Conservation (phyloP, 2,113 vertebrate species). For the Siphamia tubifer region DNA sequence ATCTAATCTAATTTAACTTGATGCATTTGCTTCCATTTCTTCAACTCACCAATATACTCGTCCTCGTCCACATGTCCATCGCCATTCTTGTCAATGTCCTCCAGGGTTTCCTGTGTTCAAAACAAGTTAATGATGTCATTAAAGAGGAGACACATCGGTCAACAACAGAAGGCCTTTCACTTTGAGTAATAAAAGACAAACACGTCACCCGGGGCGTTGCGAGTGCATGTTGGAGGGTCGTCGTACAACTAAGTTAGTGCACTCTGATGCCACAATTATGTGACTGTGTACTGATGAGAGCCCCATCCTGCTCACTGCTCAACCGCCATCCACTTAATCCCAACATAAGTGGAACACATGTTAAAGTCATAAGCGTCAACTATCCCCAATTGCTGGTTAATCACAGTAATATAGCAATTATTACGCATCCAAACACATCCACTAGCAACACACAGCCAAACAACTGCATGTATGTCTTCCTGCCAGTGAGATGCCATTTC, state of each 20-base stretch:
- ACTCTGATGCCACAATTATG: constrained; percentile 23
- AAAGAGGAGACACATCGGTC: constrained; percentile 27
- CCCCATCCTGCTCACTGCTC: background rate
- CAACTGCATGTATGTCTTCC: constrained; percentile 6
- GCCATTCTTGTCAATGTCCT: constrained; percentile 95
- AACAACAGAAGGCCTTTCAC: constrained; percentile 27
- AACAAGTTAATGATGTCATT: constrained; percentile 45
- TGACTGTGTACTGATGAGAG: constrained; percentile 7
- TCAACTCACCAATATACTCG: constrained; percentile 91
- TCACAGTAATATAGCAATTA: background rate
- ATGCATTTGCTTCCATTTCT: background rate
- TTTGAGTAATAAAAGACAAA: constrained; percentile 45
- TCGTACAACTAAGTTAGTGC: constrained; percentile 31
- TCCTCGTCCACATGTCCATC: constrained; percentile 96
- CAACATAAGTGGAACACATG: background rate
- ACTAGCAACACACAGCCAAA: constrained; percentile 6
- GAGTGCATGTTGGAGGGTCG: constrained; percentile 17
- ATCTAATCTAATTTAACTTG: background rate
- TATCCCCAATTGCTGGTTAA: background rate
- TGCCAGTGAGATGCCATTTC: constrained; percentile 24
- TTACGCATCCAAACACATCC: background rate
- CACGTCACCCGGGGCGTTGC: constrained; percentile 1
- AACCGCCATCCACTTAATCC: background rate
- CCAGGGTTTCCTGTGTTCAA: constrained; percentile 91
- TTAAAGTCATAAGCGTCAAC: background rate